phyloP scores from a whole-genome alignment of 2,113 vertebrate genomes.

The Penelope pileata region DNA sequence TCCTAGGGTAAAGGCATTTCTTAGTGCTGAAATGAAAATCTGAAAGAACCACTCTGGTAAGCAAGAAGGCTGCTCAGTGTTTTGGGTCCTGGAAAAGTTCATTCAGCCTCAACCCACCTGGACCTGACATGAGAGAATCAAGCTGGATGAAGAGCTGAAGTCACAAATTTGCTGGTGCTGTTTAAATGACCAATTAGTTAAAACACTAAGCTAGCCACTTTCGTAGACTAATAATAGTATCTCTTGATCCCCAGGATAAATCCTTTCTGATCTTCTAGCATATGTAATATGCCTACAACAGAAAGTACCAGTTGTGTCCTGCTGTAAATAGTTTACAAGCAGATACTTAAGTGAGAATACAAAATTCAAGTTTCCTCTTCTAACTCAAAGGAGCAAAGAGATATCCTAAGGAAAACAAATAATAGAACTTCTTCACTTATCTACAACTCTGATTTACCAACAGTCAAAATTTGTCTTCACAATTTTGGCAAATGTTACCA shows the following conservation, averaged over 20 bases:
- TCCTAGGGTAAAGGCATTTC: background rate
- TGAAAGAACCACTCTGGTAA: background rate
- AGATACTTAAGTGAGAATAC: background rate
- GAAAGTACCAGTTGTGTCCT: background rate
- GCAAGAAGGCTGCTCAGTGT: background rate
- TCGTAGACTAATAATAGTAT: background rate
- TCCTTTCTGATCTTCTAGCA: background rate
- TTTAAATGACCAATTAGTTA: background rate
- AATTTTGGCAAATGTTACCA: background rate
- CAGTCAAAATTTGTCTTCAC: background rate
- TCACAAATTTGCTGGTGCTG: background rate
- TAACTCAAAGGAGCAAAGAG: background rate
- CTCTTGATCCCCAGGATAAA: background rate
- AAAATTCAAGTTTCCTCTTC: background rate
- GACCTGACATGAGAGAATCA: background rate
- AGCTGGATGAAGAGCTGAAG: background rate
- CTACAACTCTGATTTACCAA: background rate
- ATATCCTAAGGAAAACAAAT: background rate
- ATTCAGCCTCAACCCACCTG: background rate
- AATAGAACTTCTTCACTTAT: background rate
- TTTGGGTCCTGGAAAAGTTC: background rate
- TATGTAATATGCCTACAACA: background rate
- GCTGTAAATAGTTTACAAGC: background rate
- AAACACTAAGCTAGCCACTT: background rate
- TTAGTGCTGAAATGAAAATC: background rate